phyloP scores from a whole-genome alignment of 2,888 invertebrate genomes.

The Lochmaea crataegi region DNA sequence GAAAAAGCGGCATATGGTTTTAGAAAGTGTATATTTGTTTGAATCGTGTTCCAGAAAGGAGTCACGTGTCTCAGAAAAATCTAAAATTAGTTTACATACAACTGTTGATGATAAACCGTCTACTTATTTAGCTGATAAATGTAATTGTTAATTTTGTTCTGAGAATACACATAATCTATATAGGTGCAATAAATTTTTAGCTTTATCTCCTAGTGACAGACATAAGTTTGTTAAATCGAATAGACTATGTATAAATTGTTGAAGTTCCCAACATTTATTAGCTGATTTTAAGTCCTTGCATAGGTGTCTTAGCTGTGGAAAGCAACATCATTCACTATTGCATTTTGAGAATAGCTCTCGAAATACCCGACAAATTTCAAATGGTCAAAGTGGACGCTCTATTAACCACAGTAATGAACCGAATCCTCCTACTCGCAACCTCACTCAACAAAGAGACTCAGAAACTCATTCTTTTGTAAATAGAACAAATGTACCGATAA shows the following conservation, averaged over 20 bases:
- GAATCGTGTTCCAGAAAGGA: too few relatives aligned
- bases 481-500: too few relatives aligned
- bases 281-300: not conserved
- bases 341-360: not conserved
- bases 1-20: not conserved
- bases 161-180: not conserved
- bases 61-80: not conserved
- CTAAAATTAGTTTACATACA: not conserved
- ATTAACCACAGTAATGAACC: too few relatives aligned
- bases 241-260: not conserved
- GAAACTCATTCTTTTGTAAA: too few relatives aligned
- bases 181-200: not conserved
- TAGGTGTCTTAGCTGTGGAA: not conserved
- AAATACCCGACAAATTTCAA: too few relatives aligned
- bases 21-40: too few relatives aligned
- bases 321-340: not conserved
- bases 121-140: not conserved
- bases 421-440: too few relatives aligned
- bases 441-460: too few relatives aligned
- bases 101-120: not conserved
- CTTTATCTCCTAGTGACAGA: not conserved
- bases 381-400: too few relatives aligned
- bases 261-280: not conserved
- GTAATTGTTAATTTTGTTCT: constrained; percentile 1
- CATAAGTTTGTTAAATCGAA: not conserved